Conservation (phyloP, 2,113 vertebrate species). For the Hemiscyllium ocellatum region DNA sequence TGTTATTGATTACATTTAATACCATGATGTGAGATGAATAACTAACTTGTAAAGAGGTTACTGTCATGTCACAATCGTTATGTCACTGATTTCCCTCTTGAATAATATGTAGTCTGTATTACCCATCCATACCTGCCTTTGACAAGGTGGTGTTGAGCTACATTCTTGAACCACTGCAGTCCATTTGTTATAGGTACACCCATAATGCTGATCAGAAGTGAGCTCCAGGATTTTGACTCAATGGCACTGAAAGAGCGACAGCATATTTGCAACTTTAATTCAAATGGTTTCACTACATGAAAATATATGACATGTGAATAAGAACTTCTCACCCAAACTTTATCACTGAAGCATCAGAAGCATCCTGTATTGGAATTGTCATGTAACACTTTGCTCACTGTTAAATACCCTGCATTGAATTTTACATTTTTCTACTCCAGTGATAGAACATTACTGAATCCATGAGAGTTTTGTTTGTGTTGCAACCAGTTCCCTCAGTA, state of each 20-base stretch:
- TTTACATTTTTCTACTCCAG: not conserved
- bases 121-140: no score
- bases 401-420: not conserved
- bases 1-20: not conserved
- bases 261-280: not conserved
- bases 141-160: no score
- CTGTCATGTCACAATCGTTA: no score
- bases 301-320: not conserved
- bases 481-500: not conserved
- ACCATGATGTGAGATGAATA: not conserved
- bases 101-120: no score
- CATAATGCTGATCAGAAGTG: no score
- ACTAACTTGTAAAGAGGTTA: no score
- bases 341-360: not conserved
- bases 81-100: no score
- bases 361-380: not conserved
- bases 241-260: no score
- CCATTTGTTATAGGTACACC: no score
- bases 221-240: no score
- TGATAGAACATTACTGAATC: not conserved
- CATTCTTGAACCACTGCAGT: no score
- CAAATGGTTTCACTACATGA: not conserved
- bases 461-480: not conserved
- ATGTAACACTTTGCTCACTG: not conserved
- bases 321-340: not conserved